Base-by-base conservation (phyloP, 2,888 invertebrate genomes). In the Philonicus albiceps region DNA sequence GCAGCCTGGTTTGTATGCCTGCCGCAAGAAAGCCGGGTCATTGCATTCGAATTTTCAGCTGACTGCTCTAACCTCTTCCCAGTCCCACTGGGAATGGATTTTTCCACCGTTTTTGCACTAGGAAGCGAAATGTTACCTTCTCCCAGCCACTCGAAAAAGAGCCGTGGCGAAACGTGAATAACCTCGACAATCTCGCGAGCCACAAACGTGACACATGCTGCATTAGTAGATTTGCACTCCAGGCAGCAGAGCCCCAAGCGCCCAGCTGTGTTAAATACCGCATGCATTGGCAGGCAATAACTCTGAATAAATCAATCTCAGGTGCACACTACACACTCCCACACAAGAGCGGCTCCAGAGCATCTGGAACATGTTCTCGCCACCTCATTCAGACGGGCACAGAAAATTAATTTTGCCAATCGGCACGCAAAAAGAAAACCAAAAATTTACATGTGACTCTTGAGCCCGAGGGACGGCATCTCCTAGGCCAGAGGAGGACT, bases 381-480 rank as follows among this genome's bases (percentile, higher is more conserved):
- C 64, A 11, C 19, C 64, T 64, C 64, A 64, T 64, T 64, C 64
- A 64, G 19, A 64, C 19, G n/a, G 49, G 6, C 22, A 64, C 64
- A 64, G 64, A 27, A 64, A 64, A 22, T 64, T 64, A 78, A 78
- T 13, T 78, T 53, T 49, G 78, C 22, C 78, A 78, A 30, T 78
- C 78, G 30, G 27, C 40, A 73, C n/a, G 73, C 31, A 75, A 55
- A 64, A 84, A 74, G 22, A 34, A 86, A 78, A 84, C 37, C 53
- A 55, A 81, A 84, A 84, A 76, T 86, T 88, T 88, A 88, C 88
- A 87, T 87, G 88, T 86, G 86, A 80, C 76, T 80, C 64, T 86
- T 87, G 22, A 87, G 85, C 86, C 87, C 88, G 78, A 87, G 86
- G 8, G 87, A 86, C 40, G 88, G 88, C 88, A 88, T 88, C 72